Evolutionary conservation across 2,113 vertebrate species (phyloP), one percentile per base, ranked within the genome.

Genomic region (Engraulis encrasicolus): DNA sequence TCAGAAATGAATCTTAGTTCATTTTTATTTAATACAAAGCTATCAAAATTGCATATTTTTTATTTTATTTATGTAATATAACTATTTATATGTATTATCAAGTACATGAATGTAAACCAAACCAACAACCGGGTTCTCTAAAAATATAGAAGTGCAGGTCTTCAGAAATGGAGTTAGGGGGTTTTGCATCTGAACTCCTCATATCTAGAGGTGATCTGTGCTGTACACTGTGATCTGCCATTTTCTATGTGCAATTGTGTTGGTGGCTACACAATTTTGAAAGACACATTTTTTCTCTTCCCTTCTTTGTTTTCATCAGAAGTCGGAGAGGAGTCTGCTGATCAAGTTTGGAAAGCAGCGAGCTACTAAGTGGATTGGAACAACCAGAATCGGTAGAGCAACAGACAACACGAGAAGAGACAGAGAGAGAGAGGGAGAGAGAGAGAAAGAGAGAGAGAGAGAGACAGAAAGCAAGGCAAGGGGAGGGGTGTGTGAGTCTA

Each of bases 321-420:
- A 4, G 49, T 50, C 66, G 45, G 81, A 19, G 45, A 23, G 50
- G 54, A 58, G 27, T 3, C 14, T 23, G 1, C 71, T 52, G n/a
- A 50, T 45, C 37, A 84, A 61, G 78, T 85, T 88, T 81, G 87
- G 86, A 82, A 85, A 81, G 71, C 48, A 50, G n/a, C n/a, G n/a
- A 58, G 40, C 50, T 58, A 23, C 86, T 93, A 93, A 93, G 86
- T 91, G 91, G 93, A 93, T 93, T 93, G 90, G 86, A 90, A 86
- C 79, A 50, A 88, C 40, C 23, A n/a, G 12, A 82, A 88, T 89
- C 87, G 90, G 86, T 88, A 85, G 82, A 85, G 88, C 50, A 83
- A 66, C 49, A 36, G 84, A 52, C 54, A 82, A n/a, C n/a, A n/a
- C n/a, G n/a, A n/a, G n/a, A n/a, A 66, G 61, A 36, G 83, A 54